Evolutionary conservation across 2,113 vertebrate genomes (phyloP).

Genomic region (Podarcis muralis): DNA sequence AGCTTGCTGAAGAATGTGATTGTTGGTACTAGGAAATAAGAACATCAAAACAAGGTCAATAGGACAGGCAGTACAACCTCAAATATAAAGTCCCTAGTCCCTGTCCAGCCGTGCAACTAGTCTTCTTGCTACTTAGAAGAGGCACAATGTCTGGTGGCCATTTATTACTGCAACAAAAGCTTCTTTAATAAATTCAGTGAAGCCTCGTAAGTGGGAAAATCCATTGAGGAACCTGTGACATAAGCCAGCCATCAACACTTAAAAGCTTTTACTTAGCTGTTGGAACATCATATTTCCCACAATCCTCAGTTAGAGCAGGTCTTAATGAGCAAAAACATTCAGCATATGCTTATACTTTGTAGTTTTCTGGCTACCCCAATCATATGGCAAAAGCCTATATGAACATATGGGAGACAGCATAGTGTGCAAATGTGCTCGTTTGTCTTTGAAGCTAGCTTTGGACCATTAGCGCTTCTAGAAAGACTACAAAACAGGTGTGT

Average conservation of each 20-base stretch:
- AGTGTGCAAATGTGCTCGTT: neutral
- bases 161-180: neutral
- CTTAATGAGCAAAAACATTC: neutral
- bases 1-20: neutral
- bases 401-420: neutral
- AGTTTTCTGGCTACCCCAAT: neutral
- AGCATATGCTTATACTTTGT: neutral
- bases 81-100: neutral
- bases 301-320: neutral
- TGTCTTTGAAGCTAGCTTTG: conserved; percentile 6
- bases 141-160: neutral
- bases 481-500: neutral
- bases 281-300: neutral
- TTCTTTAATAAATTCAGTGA: neutral
- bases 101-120: neutral
- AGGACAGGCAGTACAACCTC: neutral
- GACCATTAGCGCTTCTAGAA: neutral
- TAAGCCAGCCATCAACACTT: neutral
- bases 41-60: neutral
- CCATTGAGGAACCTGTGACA: neutral
- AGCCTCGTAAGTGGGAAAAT: neutral
- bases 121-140: neutral
- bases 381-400: neutral
- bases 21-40: neutral
- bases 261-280: neutral